Percentiles rank a stretch among this genome's conserved stretches.
phyloP scores from a whole-genome alignment of 2,113 vertebrate genomes.

The Marmota flaviventris region DNA sequence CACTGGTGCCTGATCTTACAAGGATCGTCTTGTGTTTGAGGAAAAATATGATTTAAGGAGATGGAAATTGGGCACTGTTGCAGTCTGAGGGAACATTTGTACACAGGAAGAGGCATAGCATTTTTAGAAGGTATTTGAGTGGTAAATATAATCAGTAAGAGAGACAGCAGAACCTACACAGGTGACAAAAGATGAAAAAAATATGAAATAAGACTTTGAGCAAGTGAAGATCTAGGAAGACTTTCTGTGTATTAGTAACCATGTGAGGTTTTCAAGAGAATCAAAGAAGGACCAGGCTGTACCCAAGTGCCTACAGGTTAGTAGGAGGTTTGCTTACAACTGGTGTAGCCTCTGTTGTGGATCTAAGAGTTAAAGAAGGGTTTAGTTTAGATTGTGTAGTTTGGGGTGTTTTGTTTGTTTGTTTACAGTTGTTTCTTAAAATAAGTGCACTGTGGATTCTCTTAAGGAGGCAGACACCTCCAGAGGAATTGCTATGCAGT shows the following conservation, averaged over 20 bases:
- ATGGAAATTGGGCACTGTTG: background rate
- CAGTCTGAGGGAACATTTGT: background rate
- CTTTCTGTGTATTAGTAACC: background rate
- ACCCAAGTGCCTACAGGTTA: background rate
- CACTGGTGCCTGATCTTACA: background rate
- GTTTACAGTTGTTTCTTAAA: background rate
- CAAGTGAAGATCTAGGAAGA: background rate
- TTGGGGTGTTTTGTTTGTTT: background rate
- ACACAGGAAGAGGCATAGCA: background rate
- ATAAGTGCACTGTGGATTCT: background rate
- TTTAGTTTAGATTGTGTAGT: background rate
- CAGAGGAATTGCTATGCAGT: rapidly evolving
- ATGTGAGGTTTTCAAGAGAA: background rate
- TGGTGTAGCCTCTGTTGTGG: rapidly evolving
- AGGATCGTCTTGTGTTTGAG: background rate
- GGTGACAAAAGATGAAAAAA: background rate
- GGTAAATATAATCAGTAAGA: background rate
- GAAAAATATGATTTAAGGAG: background rate
- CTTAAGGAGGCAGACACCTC: background rate
- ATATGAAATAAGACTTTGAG: background rate
- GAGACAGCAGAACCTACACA: background rate
- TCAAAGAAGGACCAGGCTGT: background rate
- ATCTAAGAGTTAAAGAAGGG: background rate
- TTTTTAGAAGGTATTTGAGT: background rate
- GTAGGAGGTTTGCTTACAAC: background rate